Evolutionary conservation across 2,888 invertebrate genomes (phyloP).

Genomic region (Rotaria socialis): DNA sequence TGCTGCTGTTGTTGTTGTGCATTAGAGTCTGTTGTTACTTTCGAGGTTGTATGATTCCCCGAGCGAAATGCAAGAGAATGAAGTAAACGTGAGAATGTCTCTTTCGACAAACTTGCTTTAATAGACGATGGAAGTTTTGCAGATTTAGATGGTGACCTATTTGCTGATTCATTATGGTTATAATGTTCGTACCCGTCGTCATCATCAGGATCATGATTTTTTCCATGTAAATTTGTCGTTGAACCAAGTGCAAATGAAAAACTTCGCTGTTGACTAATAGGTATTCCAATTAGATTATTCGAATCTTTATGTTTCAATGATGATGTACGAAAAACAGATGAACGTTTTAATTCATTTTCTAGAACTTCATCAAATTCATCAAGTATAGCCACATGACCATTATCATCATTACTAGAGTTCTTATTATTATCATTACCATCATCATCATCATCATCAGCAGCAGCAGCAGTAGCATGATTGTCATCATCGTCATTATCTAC

Average conservation of each 20-base stretch:
- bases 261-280: not conserved
- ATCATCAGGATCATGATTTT: not conserved
- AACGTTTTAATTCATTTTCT: conserved; percentile 23
- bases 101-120: conserved; percentile 20
- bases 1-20: not conserved
- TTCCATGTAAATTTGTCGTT: not conserved
- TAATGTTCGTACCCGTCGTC: not conserved
- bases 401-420: not conserved
- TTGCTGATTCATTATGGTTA: not conserved
- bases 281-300: not conserved
- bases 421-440: not conserved
- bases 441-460: not conserved
- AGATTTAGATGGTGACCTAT: not conserved
- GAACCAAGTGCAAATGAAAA: conserved; percentile 25
- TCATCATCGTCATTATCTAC: not conserved
- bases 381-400: not conserved
- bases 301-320: conserved; percentile 9
- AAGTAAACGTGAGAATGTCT: conserved; percentile 28
- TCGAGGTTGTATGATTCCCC: not conserved
- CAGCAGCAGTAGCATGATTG: too few species aligned
- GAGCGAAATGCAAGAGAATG: conserved; percentile 13
- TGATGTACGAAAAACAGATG: not conserved
- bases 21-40: not conserved
- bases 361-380: conserved; percentile 30
- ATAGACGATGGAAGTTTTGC: not conserved